Evolutionary conservation across 2,797 vertebrate genomes (phyloP).

Genomic region (Spondyliosoma cantharus): DNA sequence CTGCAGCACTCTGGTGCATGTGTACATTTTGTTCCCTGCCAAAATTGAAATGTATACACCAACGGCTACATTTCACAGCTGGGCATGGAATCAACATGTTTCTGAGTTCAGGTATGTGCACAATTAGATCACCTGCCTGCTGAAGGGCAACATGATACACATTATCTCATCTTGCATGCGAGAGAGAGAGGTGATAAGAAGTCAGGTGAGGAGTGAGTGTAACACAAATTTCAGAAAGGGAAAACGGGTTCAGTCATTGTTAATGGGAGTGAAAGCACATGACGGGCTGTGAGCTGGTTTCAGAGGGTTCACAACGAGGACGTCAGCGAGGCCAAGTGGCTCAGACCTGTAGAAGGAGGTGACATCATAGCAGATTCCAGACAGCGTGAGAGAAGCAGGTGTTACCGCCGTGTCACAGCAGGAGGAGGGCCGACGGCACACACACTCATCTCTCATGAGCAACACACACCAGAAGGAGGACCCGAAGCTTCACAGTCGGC

Average conservation of each 20-base stretch:
- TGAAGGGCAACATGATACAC: not conserved
- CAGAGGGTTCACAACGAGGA: conserved; percentile 21
- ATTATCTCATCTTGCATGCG: conserved; percentile 67
- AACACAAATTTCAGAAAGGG: conserved; percentile 46
- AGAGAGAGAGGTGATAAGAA: conserved; percentile 17
- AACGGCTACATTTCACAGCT: not conserved
- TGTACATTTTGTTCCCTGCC: not conserved
- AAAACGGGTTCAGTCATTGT: conserved; percentile 32
- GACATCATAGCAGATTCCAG: conserved; percentile 81
- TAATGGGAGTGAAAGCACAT: conserved; percentile 37
- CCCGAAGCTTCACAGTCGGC: not conserved
- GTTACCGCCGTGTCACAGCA: conserved; percentile 66
- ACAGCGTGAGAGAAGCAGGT: conserved; percentile 80
- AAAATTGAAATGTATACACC: not conserved
- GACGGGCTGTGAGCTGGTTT: conserved; percentile 19
- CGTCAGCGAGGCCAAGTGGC: conserved; percentile 38
- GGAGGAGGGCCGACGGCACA: conserved; percentile 39
- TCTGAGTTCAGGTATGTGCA: not conserved
- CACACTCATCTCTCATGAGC: conserved; percentile 27
- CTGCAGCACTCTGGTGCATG: not conserved
- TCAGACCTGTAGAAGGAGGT: conserved; percentile 57
- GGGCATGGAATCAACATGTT: conserved; percentile 5
- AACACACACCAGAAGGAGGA: conserved; percentile 16
- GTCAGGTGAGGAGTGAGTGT: conserved; percentile 21
- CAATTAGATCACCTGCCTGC: conserved; percentile 5